Evolutionary conservation across 2,888 invertebrate genomes (phyloP).

Genomic region (Dione juno): DNA sequence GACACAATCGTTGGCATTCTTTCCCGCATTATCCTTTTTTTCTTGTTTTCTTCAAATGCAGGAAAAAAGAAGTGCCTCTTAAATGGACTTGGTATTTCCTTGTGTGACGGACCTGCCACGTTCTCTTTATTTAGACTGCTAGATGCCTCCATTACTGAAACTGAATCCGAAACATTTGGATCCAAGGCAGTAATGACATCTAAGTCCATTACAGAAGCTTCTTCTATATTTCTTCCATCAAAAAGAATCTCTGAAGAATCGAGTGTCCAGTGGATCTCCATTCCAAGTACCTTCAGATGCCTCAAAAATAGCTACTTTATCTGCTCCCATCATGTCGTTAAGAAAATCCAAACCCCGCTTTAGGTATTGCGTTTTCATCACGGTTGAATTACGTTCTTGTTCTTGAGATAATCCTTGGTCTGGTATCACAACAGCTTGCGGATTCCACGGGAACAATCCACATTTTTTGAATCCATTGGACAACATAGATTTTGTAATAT

Average conservation of each 20-base stretch:
- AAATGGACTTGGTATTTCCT: slow-evolving; percentile 39
- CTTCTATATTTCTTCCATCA: too few relatives aligned
- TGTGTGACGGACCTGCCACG: too few relatives aligned
- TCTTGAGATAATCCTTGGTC: slow-evolving; percentile 4
- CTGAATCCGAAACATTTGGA: too few relatives aligned
- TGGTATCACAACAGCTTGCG: slow-evolving; percentile 13
- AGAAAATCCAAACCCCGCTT: slow-evolving; percentile 4
- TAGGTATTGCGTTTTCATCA: slow-evolving; percentile 4
- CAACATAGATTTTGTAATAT: slow-evolving; percentile 43
- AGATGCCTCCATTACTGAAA: too few relatives aligned
- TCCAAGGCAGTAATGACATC: too few relatives aligned
- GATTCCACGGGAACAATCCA: slow-evolving; percentile 41
- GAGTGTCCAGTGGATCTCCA: too few relatives aligned
- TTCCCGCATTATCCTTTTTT: slow-evolving; percentile 38
- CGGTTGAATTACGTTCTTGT: slow-evolving; percentile 4
- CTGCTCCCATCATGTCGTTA: background rate
- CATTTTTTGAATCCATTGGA: slow-evolving; percentile 45
- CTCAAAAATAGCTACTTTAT: too few relatives aligned
- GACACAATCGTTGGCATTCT: slow-evolving; percentile 41
- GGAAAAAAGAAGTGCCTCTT: slow-evolving; percentile 41
- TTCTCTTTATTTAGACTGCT: too few relatives aligned
- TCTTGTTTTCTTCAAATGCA: slow-evolving; percentile 31
- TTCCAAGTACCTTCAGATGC: too few relatives aligned
- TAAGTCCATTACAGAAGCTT: too few relatives aligned
- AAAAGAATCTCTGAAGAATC: too few relatives aligned